These are phyloP conservation scores for Esox lucius DNA, from an alignment of 2,797 vertebrate species.

Conservation along the genomic window DNA sequence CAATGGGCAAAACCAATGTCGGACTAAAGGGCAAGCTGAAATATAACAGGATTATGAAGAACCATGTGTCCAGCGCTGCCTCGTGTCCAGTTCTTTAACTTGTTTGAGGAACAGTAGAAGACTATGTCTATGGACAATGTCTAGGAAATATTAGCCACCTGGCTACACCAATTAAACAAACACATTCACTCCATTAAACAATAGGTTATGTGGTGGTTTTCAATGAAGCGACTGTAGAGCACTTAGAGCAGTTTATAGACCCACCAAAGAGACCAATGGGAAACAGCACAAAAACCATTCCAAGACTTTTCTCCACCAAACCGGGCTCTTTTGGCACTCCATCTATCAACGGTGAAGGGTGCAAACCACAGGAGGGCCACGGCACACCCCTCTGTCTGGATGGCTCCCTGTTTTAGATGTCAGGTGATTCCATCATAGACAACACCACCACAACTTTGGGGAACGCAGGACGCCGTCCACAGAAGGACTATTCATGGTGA, in stretches of 20 bases:
- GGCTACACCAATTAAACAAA: conserved; percentile 3
- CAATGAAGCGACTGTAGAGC: not conserved
- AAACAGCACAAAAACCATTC: not conserved
- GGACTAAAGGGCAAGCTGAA: not conserved
- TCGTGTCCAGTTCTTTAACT: not conserved
- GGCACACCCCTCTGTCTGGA: not conserved
- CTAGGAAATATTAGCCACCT: too few species aligned
- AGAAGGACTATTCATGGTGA: not conserved
- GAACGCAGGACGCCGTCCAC: not conserved
- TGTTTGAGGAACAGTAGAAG: not conserved
- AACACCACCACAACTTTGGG: not conserved
- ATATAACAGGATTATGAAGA: not conserved
- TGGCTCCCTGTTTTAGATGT: not conserved
- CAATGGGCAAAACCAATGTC: not conserved
- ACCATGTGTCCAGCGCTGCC: not conserved
- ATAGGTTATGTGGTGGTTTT: not conserved
- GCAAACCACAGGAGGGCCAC: not conserved
- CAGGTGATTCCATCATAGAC: not conserved
- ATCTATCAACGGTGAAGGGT: not conserved
- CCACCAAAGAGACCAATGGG: not conserved
- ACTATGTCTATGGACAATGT: not conserved
- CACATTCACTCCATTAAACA: not conserved
- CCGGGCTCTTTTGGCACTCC: not conserved
- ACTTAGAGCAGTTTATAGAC: not conserved
- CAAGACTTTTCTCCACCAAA: not conserved